Percentiles rank a stretch among this genome's conserved stretches.
Conservation (phyloP, 2,888 invertebrate species). For the Pandemis cinnamomeana region DNA sequence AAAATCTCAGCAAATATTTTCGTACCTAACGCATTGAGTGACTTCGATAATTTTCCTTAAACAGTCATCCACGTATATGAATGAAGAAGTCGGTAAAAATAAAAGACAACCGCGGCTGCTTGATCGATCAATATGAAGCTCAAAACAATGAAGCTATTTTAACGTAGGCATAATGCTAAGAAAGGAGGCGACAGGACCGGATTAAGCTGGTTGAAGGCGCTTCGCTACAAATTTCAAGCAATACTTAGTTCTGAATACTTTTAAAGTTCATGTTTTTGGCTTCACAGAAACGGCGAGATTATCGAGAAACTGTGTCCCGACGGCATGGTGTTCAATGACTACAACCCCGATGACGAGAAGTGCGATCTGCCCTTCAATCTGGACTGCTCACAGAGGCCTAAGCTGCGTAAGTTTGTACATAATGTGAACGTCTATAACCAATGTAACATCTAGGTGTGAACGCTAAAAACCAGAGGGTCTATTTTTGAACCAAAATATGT, state of each 20-base stretch:
- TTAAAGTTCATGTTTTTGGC: not conserved
- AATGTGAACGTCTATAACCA: too few species aligned
- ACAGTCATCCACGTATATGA: not conserved
- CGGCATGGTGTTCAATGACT: slow-evolving; percentile 96
- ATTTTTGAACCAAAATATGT: too few species aligned
- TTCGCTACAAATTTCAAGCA: too few species aligned
- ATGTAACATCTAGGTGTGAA: too few species aligned
- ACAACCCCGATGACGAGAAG: slow-evolving; percentile 91
- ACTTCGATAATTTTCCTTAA: not conserved
- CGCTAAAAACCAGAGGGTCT: too few species aligned
- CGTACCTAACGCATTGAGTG: not conserved
- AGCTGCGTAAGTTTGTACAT: slow-evolving; percentile 88
- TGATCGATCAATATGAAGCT: too few species aligned
- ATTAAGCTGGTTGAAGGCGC: too few species aligned
- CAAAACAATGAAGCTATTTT: too few species aligned
- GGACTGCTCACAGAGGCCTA: slow-evolving; percentile 91
- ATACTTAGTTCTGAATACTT: not conserved
- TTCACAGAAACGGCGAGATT: slow-evolving; percentile 86
- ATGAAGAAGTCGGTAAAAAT: too few species aligned
- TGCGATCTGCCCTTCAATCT: slow-evolving; percentile 95
- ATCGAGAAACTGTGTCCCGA: slow-evolving; percentile 93
- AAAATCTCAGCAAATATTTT: not conserved
- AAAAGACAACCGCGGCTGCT: too few species aligned
- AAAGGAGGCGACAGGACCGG: too few species aligned
- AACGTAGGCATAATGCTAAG: too few species aligned